Base-by-base conservation (phyloP, 2,113 vertebrate genomes). In the Polyodon spathula region DNA sequence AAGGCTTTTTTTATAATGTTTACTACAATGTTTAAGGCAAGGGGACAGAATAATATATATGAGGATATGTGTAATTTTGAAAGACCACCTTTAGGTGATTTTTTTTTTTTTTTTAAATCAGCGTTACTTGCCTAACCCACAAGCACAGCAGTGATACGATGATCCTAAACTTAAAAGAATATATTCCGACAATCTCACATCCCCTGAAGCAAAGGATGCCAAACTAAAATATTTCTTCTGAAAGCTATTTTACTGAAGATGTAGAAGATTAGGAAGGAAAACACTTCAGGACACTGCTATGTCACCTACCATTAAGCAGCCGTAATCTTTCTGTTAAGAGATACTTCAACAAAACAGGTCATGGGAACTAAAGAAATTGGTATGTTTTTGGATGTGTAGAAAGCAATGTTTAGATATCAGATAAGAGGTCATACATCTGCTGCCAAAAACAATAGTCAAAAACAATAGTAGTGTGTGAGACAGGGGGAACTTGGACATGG, bases 231-330 rank as follows among this genome's bases (percentile, higher is more conserved):
- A 64, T 71, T 78, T 71, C 75, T 77, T 72, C 60, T 40, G 69
- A 78, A 76, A 79, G 80, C 75, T 81, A 71, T 78, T 81, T 83
- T 78, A 76, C 63, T 11, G 46, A 74, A 79, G 78, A 82, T 72
- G 77, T 74, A 66, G 74, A 66, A 72, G 74, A 82, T 77, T 72
- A 77, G 73, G 73, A 66, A 65, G 71, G 58, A 64, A 67, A 70
- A 69, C 72, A 81, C 82, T 73, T 73, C 74, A 70, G 79, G 79
- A 80, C 75, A 70, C 66, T 41, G 76, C 66, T 69, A 73, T 79
- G 82, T 85, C 84, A 80, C 77, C 78, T 68, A 75, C 65, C 63
- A 82, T 83, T 81, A 85, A 76, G 75, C 70, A 81, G 74, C 73
- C 74, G 60, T 78, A 75, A 81, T 71, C 72, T 73, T 73, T 69